Conservation (phyloP, 2,888 invertebrate species). For the Apamea monoglypha region DNA sequence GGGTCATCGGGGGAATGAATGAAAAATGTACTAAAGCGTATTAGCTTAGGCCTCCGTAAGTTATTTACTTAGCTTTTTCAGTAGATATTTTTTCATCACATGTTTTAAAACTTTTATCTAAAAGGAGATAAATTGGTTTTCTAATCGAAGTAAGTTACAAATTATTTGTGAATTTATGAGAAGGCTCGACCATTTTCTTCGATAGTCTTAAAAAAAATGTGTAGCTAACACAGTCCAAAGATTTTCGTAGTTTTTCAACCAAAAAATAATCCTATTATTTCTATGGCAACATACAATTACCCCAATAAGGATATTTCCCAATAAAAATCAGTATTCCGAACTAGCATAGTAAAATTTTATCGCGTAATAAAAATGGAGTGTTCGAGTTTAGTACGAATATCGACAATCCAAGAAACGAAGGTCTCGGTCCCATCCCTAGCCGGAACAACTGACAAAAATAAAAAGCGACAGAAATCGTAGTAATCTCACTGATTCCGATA, state of each 20-base stretch:
- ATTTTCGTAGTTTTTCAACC: background rate
- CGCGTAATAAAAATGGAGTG: conserved; percentile 69
- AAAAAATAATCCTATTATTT: conserved; percentile 54
- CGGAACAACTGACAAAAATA: conserved; percentile 57
- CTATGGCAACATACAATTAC: conserved; percentile 63
- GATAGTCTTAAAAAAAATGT: background rate
- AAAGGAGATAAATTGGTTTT: background rate
- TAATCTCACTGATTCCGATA: conserved; percentile 66
- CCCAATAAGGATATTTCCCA: conserved; percentile 61
- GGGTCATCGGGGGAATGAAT: conserved; percentile 53
- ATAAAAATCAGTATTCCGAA: conserved; percentile 68
- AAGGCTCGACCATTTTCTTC: background rate
- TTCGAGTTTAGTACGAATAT: conserved; percentile 63
- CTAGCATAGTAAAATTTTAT: conserved; percentile 72
- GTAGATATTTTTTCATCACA: background rate
- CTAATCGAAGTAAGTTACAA: background rate
- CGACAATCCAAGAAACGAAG: conserved; percentile 63
- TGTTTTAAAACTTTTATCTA: background rate
- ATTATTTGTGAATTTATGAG: background rate
- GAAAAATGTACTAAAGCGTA: conserved; percentile 47
- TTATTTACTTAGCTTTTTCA: conserved; percentile 30
- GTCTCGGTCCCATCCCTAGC: conserved; percentile 43
- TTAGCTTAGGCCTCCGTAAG: conserved; percentile 25
- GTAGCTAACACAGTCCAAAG: background rate
- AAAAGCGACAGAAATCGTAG: conserved; percentile 60